Percentiles rank a stretch among this genome's conserved stretches.
Evolutionary conservation across 2,888 invertebrate genomes (phyloP).

Genomic region (Tiliacea aurago): DNA sequence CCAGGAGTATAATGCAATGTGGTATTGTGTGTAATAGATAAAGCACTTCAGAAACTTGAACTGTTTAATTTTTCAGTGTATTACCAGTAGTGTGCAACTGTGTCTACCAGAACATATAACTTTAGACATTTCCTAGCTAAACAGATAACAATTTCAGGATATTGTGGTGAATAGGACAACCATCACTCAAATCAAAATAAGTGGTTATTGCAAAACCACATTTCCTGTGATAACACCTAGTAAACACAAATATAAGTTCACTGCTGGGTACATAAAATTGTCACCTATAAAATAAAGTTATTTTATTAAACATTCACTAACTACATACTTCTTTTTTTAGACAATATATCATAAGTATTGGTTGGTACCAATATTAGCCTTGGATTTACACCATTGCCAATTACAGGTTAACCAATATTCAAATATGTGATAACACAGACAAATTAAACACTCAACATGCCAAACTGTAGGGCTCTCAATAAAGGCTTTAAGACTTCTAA

Average conservation of each 20-base stretch:
- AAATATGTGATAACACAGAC: no score
- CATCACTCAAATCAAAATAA: not conserved
- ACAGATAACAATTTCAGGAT: slow-evolving; percentile 14
- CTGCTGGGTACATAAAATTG: no score
- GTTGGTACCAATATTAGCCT: no score
- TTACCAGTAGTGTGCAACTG: no score
- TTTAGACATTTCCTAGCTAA: not conserved
- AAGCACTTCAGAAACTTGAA: not conserved
- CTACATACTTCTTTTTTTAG: no score
- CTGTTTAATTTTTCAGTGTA: not conserved
- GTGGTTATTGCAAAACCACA: slow-evolving; percentile 22
- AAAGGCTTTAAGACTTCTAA: not conserved
- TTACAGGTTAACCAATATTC: no score
- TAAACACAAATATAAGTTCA: not conserved
- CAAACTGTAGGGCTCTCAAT: not conserved
- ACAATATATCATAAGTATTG: no score
- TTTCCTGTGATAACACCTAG: slow-evolving; percentile 7
- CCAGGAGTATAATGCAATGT: not conserved
- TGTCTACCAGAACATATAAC: not conserved
- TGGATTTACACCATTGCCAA: no score
- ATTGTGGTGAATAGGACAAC: slow-evolving; percentile 11
- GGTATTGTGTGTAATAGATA: not conserved
- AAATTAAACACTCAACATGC: not conserved
- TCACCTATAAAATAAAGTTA: no score
- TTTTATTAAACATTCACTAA: not conserved